Evolutionary conservation across 2,113 vertebrate species (phyloP), one percentile per base, ranked within the genome.

Genomic region (Eleginops maclovinus): DNA sequence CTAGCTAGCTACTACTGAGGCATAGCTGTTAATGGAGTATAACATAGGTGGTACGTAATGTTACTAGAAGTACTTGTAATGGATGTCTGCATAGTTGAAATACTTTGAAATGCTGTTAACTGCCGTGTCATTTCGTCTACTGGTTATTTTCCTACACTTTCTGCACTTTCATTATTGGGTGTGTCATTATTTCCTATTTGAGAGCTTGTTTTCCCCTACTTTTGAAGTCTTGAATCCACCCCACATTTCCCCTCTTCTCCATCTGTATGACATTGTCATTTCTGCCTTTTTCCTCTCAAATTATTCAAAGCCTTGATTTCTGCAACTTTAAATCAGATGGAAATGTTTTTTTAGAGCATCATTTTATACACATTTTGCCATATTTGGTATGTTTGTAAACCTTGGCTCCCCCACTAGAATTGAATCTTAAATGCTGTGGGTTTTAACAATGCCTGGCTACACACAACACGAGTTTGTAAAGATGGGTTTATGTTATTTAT

Each of bases 361-460:
- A 53, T 44, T 62, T 77, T 50, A 21, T n/a, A 54, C 49, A 63
- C 40, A 14, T 43, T 66, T 43, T 44, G 68, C 43, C 69, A 68
- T 67, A 43, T 75, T 79, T 64, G n/a, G 44, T 69, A 11, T 85
- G 43, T 62, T n/a, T 75, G 36, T 64, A 67, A 75, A 68, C 75
- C 12, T 43, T 26, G 28, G 14, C 51, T 61, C 64, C 24, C 60
- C 64, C 65, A 17, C 59, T 44, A 54, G 44, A 75, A 75, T 68
- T 70, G 31, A 51, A 67, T 74, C n/a, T 72, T 7, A 75, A 73
- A 59, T 77, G 31, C 43, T 67, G 72, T 4, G 53, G 54, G 41
- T 77, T 69, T 59, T 44, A 75, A 83, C 79, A 80, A 75, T 81
- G 59, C 65, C 75, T 84, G 62, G 74, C 80, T 50, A 9, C 62